Base-by-base conservation (phyloP, 2,113 vertebrate species). In the Heptranchias perlo region DNA sequence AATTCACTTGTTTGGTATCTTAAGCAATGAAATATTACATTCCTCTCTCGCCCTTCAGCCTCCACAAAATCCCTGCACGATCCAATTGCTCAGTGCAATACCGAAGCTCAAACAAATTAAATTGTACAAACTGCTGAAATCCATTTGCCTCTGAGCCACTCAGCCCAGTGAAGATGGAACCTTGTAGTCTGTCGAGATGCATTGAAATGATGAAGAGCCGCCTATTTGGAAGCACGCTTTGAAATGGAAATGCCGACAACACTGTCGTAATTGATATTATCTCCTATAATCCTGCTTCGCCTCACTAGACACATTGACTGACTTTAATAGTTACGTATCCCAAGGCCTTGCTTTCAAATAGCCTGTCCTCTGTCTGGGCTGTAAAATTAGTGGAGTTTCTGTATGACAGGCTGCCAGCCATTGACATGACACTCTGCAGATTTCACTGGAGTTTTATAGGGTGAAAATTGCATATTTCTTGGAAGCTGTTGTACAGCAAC, bases 11-110 rank as follows among this genome's bases (percentile, higher is more conserved):
- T 13, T 49, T 31, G 64, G 0, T 95, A 49, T 28, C 44, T 16
- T 49, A 25, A 69, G n/a, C 93, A 95, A 69, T 69, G 62, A 49
- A 67, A 95, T 95, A 49, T 95, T 67, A 65, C 93, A 49, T 49
- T 69, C 23, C n/a, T 61, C 52, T 91, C 31, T 31, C 52, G 18
- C 31, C 28, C 62, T 67, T 52, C 28, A 69, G 52, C n/a, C 6
- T 93, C 18, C 64, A 95, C 16, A 73, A 5, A 52, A 14, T 1
- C 44, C 23, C 94, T 35, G 4, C 5, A 35, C 47, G 6, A 49
- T 73, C 3, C n/a, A 69, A 35, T 69, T 95, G 65, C 64, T 52
- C 2, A 13, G 94, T 69, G 11, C 64, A 95, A 95, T 35, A 52
- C 44, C 28, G 52, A 52, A 94, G 39, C 62, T 65, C 3, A 39